Conservation (phyloP, 2,797 vertebrate species). For the Pseudochirops cupreus region DNA sequence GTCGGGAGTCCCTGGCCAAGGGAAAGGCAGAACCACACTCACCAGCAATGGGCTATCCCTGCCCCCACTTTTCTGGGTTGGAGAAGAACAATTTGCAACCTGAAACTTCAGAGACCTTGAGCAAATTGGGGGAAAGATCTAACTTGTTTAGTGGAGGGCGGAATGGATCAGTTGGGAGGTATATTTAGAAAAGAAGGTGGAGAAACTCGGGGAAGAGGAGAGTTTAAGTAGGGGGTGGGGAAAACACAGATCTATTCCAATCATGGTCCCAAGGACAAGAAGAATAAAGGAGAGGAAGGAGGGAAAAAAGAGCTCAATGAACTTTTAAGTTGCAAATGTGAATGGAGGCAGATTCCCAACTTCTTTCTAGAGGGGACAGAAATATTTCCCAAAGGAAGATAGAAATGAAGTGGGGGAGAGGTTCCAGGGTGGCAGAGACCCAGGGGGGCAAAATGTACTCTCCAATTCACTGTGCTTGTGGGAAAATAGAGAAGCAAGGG, state of each 20-base stretch:
- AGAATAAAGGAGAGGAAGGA: background rate
- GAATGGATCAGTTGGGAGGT: background rate
- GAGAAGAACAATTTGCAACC: constrained; percentile 68
- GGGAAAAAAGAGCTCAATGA: background rate
- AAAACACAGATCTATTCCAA: background rate
- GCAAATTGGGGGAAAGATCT: constrained; percentile 14
- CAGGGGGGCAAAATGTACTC: background rate
- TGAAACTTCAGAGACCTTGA: constrained; percentile 33
- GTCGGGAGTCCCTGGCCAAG: background rate
- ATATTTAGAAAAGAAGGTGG: background rate
- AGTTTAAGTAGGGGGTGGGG: background rate
- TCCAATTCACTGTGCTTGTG: background rate
- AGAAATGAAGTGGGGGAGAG: background rate
- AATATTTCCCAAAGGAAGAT: background rate
- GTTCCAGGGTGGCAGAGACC: background rate
- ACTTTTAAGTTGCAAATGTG: background rate
- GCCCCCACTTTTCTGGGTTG: constrained; percentile 48
- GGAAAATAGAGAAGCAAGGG: background rate
- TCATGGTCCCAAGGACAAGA: background rate
- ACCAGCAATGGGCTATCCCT: background rate
- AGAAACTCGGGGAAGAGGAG: background rate
- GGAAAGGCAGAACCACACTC: background rate
- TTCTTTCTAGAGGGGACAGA: background rate
- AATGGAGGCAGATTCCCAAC: background rate
- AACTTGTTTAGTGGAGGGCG: constrained; percentile 36